phyloP scores from a whole-genome alignment of 2,113 vertebrate species.

The Triplophysa dalaica region DNA sequence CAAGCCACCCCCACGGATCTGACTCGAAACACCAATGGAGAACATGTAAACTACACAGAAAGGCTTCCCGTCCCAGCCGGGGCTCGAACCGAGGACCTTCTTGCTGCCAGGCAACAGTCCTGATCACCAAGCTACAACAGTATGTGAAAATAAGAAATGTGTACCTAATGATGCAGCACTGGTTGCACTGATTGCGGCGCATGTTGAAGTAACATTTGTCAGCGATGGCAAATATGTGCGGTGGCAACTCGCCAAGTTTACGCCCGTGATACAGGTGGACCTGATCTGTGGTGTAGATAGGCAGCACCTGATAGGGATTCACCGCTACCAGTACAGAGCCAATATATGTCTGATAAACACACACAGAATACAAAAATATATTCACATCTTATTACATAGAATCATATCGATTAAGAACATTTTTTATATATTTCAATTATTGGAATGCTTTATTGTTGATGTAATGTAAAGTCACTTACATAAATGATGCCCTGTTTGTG shows the following conservation, averaged over 20 bases:
- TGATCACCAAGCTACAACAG: no score
- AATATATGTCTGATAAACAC: slow-evolving; percentile 81
- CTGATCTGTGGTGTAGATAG: slow-evolving; percentile 83
- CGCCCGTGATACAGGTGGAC: slow-evolving; percentile 79
- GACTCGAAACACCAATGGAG: no score
- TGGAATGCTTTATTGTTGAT: no score
- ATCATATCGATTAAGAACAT: no score
- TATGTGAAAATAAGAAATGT: not conserved
- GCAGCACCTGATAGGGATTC: slow-evolving; percentile 88
- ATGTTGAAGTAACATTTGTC: slow-evolving; percentile 88
- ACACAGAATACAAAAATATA: not conserved
- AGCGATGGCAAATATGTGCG: slow-evolving; percentile 89
- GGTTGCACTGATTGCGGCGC: slow-evolving; percentile 78
- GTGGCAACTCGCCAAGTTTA: slow-evolving; percentile 85
- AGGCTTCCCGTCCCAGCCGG: no score
- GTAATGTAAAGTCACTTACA: slow-evolving; percentile 72
- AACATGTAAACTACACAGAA: no score
- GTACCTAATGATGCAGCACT: slow-evolving; percentile 94
- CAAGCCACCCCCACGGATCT: no score
- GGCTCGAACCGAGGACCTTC: no score
- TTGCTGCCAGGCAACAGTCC: no score
- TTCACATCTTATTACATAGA: not conserved
- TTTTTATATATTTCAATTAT: no score
- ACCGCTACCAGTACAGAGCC: slow-evolving; percentile 91
- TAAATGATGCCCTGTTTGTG: slow-evolving; percentile 86